Percentiles rank a stretch among this genome's conserved stretches.
Conservation (phyloP, 2,888 invertebrate species). For the Cistogaster globosa region DNA sequence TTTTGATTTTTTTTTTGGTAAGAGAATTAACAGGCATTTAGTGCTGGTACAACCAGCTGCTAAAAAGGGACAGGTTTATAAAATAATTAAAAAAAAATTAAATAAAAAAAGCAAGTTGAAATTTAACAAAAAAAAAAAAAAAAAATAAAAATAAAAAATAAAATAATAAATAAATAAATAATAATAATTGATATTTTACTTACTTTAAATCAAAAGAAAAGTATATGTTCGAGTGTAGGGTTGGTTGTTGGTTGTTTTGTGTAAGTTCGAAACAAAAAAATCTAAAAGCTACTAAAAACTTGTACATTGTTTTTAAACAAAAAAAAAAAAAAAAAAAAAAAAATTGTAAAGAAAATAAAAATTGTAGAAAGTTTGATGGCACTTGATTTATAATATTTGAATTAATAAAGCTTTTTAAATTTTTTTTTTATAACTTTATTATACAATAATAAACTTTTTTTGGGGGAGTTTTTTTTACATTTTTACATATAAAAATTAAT, state of each 20-base stretch:
- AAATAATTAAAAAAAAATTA: slow-evolving; percentile 28
- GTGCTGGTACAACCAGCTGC: too few species aligned
- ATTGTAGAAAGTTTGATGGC: slow-evolving; percentile 10
- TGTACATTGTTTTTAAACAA: neutral
- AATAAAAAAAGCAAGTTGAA: slow-evolving; percentile 68
- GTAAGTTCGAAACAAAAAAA: slow-evolving; percentile 35
- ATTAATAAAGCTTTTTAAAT: slow-evolving; percentile 40
- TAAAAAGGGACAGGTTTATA: slow-evolving; percentile 9
- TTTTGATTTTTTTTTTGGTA: slow-evolving; percentile 2
- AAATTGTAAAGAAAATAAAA: neutral
- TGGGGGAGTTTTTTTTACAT: slow-evolving; percentile 63
- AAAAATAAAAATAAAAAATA: slow-evolving; percentile 41
- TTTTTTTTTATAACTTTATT: slow-evolving; percentile 67
- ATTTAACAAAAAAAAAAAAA: slow-evolving; percentile 67
- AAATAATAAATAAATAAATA: slow-evolving; percentile 36
- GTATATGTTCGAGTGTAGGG: slow-evolving; percentile 51
- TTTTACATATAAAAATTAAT: slow-evolving; percentile 69
- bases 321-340: slow-evolving; percentile 27
- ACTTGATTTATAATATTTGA: neutral
- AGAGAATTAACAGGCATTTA: slow-evolving; percentile 42
- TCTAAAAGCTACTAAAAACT: slow-evolving; percentile 56
- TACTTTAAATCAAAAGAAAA: slow-evolving; percentile 42
- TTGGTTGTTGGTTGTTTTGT: slow-evolving; percentile 28
- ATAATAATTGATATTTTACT: slow-evolving; percentile 54
- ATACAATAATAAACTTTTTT: slow-evolving; percentile 69